phyloP scores from a whole-genome alignment of 2,888 invertebrate species.

The Apodemia duryi region DNA sequence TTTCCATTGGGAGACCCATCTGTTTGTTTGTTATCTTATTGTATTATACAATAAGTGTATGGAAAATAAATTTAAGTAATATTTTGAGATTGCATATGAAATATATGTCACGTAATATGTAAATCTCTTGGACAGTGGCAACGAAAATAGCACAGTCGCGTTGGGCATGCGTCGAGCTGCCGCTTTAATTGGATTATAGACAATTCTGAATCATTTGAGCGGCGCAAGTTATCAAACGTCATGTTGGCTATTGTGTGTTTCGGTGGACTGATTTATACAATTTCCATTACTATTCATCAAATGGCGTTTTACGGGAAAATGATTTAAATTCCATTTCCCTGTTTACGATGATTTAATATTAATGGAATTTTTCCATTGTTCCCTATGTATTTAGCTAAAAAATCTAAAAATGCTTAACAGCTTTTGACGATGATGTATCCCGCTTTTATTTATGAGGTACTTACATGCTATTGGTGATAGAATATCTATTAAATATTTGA shows the following conservation, averaged over 20 bases:
- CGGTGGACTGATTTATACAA: conserved; percentile 4
- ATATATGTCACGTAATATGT: conserved; percentile 10
- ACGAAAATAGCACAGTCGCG: conserved; percentile 3
- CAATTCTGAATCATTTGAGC: conserved; percentile 16
- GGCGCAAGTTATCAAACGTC: conserved; percentile 10
- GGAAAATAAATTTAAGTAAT: neutral
- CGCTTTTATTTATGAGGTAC: too few relatives aligned
- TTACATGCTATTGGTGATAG: too few relatives aligned
- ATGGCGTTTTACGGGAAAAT: too few relatives aligned
- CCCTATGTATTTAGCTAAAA: too few relatives aligned
- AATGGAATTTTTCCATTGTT: too few relatives aligned
- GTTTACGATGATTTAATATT: too few relatives aligned
- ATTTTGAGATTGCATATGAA: conserved; percentile 2
- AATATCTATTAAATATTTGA: neutral
- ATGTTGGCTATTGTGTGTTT: conserved; percentile 8
- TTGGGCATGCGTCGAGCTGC: conserved; percentile 6
- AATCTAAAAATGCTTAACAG: too few relatives aligned
- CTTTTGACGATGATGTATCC: too few relatives aligned
- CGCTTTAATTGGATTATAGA: conserved; percentile 13
- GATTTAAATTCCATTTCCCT: too few relatives aligned
- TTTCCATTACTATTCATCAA: neutral
- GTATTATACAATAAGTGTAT: too few relatives aligned
- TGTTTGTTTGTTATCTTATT: too few relatives aligned
- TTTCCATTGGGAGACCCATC: too few relatives aligned
- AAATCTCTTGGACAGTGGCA: conserved; percentile 11